Percentiles rank a stretch among this genome's conserved stretches.
phyloP scores from a whole-genome alignment of 92 coral and sea anemone species.

The Hydrozoanthus gracilis region DNA sequence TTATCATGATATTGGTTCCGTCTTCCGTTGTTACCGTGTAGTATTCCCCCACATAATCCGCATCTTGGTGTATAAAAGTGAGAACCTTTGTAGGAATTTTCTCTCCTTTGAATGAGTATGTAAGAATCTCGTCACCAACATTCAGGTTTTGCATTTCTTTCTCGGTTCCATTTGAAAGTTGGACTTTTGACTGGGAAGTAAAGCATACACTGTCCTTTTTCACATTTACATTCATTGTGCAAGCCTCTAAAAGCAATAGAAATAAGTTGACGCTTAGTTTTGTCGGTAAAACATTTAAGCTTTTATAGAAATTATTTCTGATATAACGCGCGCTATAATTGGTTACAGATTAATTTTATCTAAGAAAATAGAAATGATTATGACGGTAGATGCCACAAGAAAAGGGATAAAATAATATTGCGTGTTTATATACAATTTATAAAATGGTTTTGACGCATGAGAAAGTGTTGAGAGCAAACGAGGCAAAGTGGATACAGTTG shows the following conservation, averaged over 20 bases:
- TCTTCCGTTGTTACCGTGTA: slow-evolving; percentile 66
- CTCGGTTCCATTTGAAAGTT: slow-evolving; percentile 69
- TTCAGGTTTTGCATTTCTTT: slow-evolving; percentile 70
- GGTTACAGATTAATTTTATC: no score
- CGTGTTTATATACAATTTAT: no score
- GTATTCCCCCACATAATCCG: slow-evolving; percentile 62
- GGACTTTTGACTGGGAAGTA: slow-evolving; percentile 74
- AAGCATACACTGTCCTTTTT: slow-evolving; percentile 66
- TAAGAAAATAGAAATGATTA: no score
- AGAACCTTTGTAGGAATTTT: slow-evolving; percentile 47
- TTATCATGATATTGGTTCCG: slow-evolving; percentile 60
- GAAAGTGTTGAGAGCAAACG: no score
- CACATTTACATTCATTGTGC: slow-evolving; percentile 57
- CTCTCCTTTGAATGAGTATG: slow-evolving; percentile 50
- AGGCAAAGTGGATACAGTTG: no score
- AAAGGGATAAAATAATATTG: no score
- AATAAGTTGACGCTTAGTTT: not conserved
- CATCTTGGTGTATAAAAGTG: slow-evolving; percentile 74
- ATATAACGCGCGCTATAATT: no score
- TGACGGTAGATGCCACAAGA: no score
- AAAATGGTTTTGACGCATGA: no score
- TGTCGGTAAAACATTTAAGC: not conserved
- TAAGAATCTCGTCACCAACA: slow-evolving; percentile 73
- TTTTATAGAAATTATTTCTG: no score
- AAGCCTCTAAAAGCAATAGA: slow-evolving; percentile 54